Evolutionary conservation across 2,797 vertebrate species (phyloP).

Genomic region (Pangasius krempfi): DNA sequence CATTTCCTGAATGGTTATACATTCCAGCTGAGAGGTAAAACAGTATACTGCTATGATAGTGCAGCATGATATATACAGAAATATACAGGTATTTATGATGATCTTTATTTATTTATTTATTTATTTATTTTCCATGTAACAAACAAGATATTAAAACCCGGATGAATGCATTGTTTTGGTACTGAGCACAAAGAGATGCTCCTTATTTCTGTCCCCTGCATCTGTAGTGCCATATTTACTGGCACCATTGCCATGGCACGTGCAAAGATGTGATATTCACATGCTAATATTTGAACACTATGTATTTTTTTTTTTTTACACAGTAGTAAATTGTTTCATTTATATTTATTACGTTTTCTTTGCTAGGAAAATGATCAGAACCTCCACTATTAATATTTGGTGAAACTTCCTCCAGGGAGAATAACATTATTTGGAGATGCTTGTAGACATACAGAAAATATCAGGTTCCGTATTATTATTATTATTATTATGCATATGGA

Average conservation of each 20-base stretch:
- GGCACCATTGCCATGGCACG: background rate
- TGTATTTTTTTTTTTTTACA: too few species aligned
- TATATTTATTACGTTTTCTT: background rate
- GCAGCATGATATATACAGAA: background rate
- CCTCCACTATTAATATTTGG: background rate
- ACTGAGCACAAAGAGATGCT: background rate
- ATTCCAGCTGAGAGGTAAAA: background rate
- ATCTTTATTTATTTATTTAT: background rate
- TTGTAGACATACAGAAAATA: background rate
- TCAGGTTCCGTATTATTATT: background rate
- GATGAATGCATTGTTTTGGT: background rate
- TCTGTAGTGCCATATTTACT: background rate
- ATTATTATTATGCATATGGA: background rate
- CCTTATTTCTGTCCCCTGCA: background rate
- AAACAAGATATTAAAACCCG: too few species aligned
- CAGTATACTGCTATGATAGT: background rate
- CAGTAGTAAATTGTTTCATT: background rate
- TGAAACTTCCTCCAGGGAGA: background rate
- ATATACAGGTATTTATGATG: background rate
- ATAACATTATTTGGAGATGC: background rate
- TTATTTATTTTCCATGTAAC: background rate
- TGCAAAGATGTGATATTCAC: background rate
- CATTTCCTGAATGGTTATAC: slow-evolving; percentile 13
- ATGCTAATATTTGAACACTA: background rate
- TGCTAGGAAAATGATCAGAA: background rate